phyloP scores from a whole-genome alignment of 2,113 vertebrate species.

The Hippolais icterina region DNA sequence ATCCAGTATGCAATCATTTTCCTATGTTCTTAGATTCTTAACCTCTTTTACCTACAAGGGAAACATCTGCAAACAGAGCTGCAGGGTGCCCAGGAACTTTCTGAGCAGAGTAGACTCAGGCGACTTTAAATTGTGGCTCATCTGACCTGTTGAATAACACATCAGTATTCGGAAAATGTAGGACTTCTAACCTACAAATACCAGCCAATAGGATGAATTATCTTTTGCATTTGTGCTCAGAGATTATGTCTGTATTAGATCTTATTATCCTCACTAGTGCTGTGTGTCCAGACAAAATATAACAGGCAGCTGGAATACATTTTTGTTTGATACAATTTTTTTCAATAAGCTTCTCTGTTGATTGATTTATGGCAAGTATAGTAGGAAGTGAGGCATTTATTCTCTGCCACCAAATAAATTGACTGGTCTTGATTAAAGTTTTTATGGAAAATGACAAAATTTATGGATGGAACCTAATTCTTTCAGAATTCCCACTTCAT shows the following conservation, averaged over 20 bases:
- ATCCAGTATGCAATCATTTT: neutral
- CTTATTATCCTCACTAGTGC: neutral
- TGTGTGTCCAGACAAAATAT: neutral
- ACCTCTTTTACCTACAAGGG: neutral
- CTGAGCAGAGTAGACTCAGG: neutral
- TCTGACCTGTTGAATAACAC: neutral
- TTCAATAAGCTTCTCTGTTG: neutral
- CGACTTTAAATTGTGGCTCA: neutral
- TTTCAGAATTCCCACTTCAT: neutral
- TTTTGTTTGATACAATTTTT: neutral
- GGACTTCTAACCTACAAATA: neutral
- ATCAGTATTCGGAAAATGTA: neutral
- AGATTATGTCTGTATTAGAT: neutral
- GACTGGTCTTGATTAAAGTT: neutral
- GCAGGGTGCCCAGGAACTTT: neutral
- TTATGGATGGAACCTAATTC: neutral
- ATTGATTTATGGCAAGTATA: neutral
- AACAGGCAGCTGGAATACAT: neutral
- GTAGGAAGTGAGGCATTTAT: neutral
- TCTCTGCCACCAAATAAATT: neutral
- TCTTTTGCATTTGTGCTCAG: neutral
- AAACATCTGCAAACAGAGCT: neutral
- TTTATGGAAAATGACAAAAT: neutral
- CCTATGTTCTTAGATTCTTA: neutral
- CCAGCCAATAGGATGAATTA: neutral